Base-by-base conservation (phyloP, 2,888 invertebrate genomes). In the Lobophora halterata region DNA sequence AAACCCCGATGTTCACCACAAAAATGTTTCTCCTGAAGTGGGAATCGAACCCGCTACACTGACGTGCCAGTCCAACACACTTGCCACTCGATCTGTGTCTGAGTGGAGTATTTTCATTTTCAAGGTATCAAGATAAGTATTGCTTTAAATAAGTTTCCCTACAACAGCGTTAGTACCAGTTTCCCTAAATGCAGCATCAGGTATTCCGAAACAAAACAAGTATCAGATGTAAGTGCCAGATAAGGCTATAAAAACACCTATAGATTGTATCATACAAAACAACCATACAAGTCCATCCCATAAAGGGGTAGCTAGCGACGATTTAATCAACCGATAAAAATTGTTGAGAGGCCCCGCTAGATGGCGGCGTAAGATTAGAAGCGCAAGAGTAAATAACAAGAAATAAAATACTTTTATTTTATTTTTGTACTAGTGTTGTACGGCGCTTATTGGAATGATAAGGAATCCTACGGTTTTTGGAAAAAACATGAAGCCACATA, bases 251-350 rank as follows among this genome's bases (percentile, higher is more conserved):
- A 49, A 62, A 55, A 62, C 63, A 65, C 60, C 61, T 61, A 54
- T 27, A 61, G 67, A 73, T 69, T 41, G 46, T 62, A 77, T 79
- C 44, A 51, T 46, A 42, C 48, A 71, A 75, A 74, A 77, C 69
- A 78, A 74, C 73, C 65, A 78, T 71, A 69, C 69, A 67, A 65
- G 61, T 55, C 54, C 43, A 34, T 44, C 55, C 65, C 55, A 73
- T 80, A 79, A 80, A 82, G 75, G 81, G 83, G 81, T 81, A 79
- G 78, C 76, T 69, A 63, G 58, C 54, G 64, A 65, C 73, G 81
- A 82, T 83, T 78, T 80, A 77, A 82, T 82, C 73, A 75, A 61
- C 68, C 68, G 82, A 85, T 85, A 82, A 79, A 79, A 80, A 71
- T 68, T 78, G 74, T 73, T 63, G 61, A 58, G 66, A 62, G 55